These are phyloP conservation scores for Chirona hameri DNA, from an alignment of 2,888 invertebrate genomes.

Conservation along the genomic window DNA sequence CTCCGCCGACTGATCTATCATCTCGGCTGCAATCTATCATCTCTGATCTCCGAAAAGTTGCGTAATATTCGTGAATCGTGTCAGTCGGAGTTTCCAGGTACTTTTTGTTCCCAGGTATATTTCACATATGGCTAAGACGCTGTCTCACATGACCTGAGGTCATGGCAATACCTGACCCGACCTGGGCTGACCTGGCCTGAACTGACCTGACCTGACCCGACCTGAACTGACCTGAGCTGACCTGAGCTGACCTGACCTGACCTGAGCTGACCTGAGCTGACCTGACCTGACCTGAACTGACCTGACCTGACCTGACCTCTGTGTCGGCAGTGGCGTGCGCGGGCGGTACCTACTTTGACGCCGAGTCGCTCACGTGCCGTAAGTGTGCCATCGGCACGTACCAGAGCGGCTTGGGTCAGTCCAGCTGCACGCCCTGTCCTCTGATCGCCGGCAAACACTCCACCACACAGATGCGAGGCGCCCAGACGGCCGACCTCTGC, in stretches of 20 bases:
- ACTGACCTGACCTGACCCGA: too few species aligned
- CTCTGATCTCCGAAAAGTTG: too few species aligned
- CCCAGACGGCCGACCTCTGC: conserved; percentile 81
- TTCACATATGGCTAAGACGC: too few species aligned
- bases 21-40: too few species aligned
- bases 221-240: background rate
- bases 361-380: conserved; percentile 65
- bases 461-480: conserved; percentile 80
- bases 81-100: too few species aligned
- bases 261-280: background rate
- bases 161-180: too few species aligned
- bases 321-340: conserved; percentile 63
- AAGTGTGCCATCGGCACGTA: conserved; percentile 85
- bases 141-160: too few species aligned
- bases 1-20: too few species aligned
- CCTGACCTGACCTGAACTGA: background rate
- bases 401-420: conserved; percentile 87
- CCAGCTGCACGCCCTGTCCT: conserved; percentile 85
- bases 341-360: conserved; percentile 82
- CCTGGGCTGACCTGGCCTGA: too few species aligned
- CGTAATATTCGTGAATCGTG: too few species aligned
- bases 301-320: background rate
- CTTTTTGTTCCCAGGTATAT: too few species aligned
- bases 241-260: background rate
- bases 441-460: conserved; percentile 85